These are phyloP conservation scores for Petrolisthes manimaculis DNA, from an alignment of 2,888 invertebrate species.

Conservation along the genomic window DNA sequence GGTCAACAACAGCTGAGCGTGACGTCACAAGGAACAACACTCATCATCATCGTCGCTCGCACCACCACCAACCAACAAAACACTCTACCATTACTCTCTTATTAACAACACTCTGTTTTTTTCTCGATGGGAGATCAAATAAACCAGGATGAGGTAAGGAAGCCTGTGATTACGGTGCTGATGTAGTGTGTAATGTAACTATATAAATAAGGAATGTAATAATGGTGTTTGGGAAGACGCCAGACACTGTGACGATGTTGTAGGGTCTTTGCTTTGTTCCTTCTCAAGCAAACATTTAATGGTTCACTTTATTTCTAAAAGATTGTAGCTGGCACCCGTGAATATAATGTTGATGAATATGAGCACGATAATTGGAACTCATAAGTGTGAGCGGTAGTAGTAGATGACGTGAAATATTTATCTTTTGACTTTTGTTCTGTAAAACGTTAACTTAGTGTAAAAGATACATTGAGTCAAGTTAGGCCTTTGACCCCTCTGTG, in stretches of 20 bases:
- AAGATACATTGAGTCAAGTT: too few relatives aligned
- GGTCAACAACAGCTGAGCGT: constrained; percentile 2
- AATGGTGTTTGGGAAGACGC: constrained; percentile 27
- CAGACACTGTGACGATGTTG: constrained; percentile 36
- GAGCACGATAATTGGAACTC: too few relatives aligned
- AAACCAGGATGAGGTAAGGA: constrained; percentile 47
- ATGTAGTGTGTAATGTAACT: not conserved
- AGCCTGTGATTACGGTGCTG: not conserved
- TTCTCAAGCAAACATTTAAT: not conserved
- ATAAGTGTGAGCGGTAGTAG: too few relatives aligned
- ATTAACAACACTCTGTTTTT: not conserved
- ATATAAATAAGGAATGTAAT: not conserved
- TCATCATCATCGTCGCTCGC: not conserved
- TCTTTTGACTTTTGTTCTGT: too few relatives aligned
- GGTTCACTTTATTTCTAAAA: not conserved
- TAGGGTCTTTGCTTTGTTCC: constrained; percentile 18
- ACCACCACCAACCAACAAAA: not conserved
- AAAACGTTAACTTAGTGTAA: too few relatives aligned
- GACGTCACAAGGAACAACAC: not conserved
- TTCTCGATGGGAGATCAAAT: constrained; percentile 43
- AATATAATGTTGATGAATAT: not conserved
- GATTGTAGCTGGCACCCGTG: not conserved
- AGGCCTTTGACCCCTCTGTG: too few relatives aligned
- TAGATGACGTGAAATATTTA: too few relatives aligned
- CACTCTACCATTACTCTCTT: not conserved